These are phyloP conservation scores for Phrynocephalus versicolor DNA, from an alignment of 2,113 vertebrate species.

Conservation along the genomic window DNA sequence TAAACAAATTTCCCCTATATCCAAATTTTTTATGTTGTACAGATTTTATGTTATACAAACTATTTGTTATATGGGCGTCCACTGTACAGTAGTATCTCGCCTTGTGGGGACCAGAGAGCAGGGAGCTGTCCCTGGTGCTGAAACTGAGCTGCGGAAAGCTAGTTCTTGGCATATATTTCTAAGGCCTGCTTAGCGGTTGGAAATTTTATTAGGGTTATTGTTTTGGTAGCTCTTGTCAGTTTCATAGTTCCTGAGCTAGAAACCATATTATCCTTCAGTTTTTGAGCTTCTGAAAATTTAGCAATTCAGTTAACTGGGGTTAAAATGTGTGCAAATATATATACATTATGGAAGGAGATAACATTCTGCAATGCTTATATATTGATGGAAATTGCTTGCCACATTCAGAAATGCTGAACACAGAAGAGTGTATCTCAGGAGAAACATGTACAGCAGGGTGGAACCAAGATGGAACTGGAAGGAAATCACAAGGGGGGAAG, in stretches of 20 bases:
- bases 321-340: not conserved
- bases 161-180: not conserved
- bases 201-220: not conserved
- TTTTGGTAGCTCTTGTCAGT: not conserved
- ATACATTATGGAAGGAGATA: not conserved
- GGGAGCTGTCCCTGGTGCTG: conserved; percentile 6
- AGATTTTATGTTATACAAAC: no score
- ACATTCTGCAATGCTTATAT: no score
- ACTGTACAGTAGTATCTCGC: no score
- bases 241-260: not conserved
- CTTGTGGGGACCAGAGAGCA: no score
- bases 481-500: not conserved
- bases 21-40: no score
- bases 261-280: not conserved
- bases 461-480: not conserved
- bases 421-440: no score
- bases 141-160: not conserved
- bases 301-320: not conserved
- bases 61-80: no score
- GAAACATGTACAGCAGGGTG: not conserved
- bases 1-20: no score
- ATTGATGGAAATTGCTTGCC: no score
- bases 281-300: not conserved
- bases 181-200: not conserved
- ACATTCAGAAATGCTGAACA: no score